Evolutionary conservation across 1,140 invertebrate genomes (phyloP), one percentile per base, ranked within the genome.

Genomic region (Drosophila ironensis): DNA sequence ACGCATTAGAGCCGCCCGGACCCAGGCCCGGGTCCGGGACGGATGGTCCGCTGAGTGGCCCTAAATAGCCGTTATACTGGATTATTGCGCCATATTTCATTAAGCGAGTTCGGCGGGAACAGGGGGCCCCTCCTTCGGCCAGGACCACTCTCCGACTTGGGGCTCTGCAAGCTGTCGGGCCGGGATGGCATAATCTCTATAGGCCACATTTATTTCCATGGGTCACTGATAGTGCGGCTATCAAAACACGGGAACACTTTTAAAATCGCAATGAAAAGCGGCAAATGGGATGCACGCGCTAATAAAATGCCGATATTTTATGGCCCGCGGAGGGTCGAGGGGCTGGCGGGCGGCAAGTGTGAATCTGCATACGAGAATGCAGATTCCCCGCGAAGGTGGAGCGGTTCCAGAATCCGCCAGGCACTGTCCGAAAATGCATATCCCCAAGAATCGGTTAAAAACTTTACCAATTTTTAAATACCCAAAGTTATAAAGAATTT

Each of bases 231-330:
- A 88, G 87, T 73, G 87, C 53, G 77, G 77, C 87, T 88, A 88
- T 88, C 87, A 88, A 88, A 88, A 88, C 87, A 88, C 80, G 82
- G 81, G 87, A 88, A 88, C 87, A 88, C 87, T 88, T 88, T 88
- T 88, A 88, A 88, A 88, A 88, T 86, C 80, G 80, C 80, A 86
- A 86, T 86, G 80, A 86, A 86, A 86, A 86, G 80, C 80, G 81
- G 80, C 81, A 86, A 86, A 86, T 86, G 80, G 81, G 81, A 87
- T 86, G 80, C 80, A 86, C 80, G 80, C 80, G 80, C 80, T 86
- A 86, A 86, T 86, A 86, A 86, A 86, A 86, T 86, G 80, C 81
- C 80, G 80, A 86, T 86, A 86, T 86, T 86, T 86, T 86, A 86
- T 86, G 80, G 80, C 75, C 69, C 59, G 12, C 25, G 3, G 17